These are phyloP conservation scores for Tenrec ecaudatus DNA, from an alignment of 2,113 vertebrate genomes.

Conservation along the genomic window DNA sequence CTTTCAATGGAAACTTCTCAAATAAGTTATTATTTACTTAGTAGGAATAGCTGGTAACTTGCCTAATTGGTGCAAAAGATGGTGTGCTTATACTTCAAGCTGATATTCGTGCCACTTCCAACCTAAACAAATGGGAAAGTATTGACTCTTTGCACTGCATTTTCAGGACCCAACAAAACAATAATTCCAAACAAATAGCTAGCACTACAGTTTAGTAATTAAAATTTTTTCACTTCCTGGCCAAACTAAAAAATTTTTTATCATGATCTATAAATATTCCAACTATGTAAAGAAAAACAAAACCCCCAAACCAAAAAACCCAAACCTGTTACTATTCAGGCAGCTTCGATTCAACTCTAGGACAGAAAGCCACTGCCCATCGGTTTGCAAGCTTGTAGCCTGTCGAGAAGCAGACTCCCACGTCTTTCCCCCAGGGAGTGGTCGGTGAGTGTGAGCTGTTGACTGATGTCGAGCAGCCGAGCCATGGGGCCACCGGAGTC, in stretches of 20 bases:
- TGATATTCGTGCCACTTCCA: no score
- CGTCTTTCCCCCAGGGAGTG: not conserved
- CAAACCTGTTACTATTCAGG: no score
- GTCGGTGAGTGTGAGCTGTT: not conserved
- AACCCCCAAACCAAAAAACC: not conserved
- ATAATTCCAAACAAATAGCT: not conserved
- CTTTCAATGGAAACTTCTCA: not conserved
- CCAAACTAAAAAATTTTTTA: not conserved
- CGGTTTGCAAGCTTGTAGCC: not conserved
- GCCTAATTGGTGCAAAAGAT: not conserved
- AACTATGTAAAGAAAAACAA: not conserved
- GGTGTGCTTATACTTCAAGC: not conserved
- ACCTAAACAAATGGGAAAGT: not conserved
- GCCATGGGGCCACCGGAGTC: not conserved
- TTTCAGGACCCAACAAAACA: not conserved
- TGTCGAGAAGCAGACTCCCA: not conserved
- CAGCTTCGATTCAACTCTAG: not conserved
- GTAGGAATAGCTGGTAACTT: not conserved
- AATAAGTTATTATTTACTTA: not conserved
- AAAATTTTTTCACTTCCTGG: not conserved
- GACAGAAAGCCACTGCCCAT: not conserved
- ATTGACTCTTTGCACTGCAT: not conserved
- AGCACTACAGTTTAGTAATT: not conserved
- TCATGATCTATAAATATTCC: not conserved
- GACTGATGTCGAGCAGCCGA: not conserved